Percentiles rank a stretch among this genome's conserved stretches.
Evolutionary conservation across 2,888 invertebrate species (phyloP).

Genomic region (Synanthedon andrenaeformis): DNA sequence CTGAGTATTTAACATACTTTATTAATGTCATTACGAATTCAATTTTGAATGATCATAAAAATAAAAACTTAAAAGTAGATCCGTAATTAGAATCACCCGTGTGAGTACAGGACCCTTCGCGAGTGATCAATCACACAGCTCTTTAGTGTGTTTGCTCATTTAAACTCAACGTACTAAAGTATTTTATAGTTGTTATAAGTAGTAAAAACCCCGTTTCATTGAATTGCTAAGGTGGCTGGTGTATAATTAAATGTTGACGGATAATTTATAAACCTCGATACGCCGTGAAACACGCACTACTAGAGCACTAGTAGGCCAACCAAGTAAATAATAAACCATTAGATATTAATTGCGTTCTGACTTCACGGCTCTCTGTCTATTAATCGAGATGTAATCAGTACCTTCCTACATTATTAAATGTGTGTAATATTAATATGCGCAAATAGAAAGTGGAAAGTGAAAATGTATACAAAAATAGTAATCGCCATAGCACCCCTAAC

Average conservation of each 20-base stretch:
- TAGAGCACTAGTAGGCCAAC: neutral
- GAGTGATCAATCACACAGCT: neutral
- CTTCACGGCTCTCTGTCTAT: neutral
- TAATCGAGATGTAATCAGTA: neutral
- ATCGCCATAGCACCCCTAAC: too few species aligned
- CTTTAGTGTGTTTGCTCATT: neutral
- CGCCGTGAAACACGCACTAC: conserved; percentile 12
- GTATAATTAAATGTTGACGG: conserved; percentile 35
- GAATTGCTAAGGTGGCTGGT: conserved; percentile 20
- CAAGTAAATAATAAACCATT: neutral
- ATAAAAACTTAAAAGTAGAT: too few species aligned
- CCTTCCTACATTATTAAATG: neutral
- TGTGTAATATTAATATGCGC: too few species aligned
- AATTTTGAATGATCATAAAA: too few species aligned
- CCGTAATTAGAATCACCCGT: too few species aligned
- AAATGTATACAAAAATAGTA: too few species aligned
- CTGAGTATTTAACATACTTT: too few species aligned
- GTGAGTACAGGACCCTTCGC: too few species aligned
- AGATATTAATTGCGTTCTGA: neutral
- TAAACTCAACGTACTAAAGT: neutral
- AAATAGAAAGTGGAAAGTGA: too few species aligned
- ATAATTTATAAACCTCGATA: conserved; percentile 34
- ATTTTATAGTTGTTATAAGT: neutral
- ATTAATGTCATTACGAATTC: too few species aligned
- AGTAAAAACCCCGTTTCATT: neutral